Base-by-base conservation (phyloP, 2,113 vertebrate species). In the Orcinus orca region DNA sequence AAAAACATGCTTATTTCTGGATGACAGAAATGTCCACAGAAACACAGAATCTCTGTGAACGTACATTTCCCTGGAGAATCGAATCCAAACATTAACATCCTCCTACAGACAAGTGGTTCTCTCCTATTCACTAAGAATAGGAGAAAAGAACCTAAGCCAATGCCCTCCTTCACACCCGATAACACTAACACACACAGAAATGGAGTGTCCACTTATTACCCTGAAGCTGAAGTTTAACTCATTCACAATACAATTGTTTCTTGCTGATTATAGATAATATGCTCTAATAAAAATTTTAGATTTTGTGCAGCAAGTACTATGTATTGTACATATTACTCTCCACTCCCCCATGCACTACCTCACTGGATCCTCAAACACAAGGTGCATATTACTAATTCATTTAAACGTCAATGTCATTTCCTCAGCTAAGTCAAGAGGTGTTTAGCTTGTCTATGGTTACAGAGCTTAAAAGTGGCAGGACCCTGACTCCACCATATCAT, bases 161-260 rank as follows among this genome's bases (percentile, higher is more conserved):
- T 8, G 14, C 36, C 33, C 14, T 65, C 29, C 74, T 4, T 63
- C 29, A 47, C 5, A 21, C 25, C 12, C 38, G 21, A 0, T 33
- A 18, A 0, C 3, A 38, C 50, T 29, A 63, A 44, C 21, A 60
- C 74, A 63, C 3, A 55, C n/a, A 26, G 4, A 81, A 58, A 60
- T 0, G 3, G 21, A 33, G 4, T 2, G n/a, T 18, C 18, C 50
- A 47, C 26, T 4, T 15, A 13, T 17, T 80, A 33, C 53, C 76
- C 50, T 15, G 55, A 70, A 88, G 76, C 65, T 41, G 21, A 83
- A 60, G 41, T 25, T 41, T n/a, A 76, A 41, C 20, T 25, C 29
- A 36, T 12, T 60, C 79, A 12, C 11, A 68, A 29, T 8, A 63
- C 5, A 31, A 38, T 1, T 55, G 23, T 23, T 55, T 88, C 38